These are phyloP conservation scores for Megaleporinus macrocephalus DNA, from an alignment of 2,113 vertebrate species.

Conservation along the genomic window DNA sequence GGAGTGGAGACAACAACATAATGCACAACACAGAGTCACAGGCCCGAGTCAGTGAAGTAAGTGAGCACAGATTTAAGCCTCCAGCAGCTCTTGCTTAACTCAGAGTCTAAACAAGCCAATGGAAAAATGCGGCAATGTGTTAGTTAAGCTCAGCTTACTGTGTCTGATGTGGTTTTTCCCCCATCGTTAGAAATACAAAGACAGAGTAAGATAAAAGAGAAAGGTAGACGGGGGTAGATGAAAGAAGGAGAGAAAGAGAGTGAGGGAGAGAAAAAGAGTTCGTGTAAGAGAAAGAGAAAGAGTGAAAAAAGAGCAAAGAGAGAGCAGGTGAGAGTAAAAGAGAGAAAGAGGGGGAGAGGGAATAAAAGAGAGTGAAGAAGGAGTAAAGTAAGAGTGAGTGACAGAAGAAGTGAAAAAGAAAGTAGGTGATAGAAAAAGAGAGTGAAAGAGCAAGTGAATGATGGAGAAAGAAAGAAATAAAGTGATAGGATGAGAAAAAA, in stretches of 20 bases:
- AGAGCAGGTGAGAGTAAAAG: too few species aligned
- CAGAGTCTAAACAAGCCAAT: background rate
- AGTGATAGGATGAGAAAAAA: too few species aligned
- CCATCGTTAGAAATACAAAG: constrained; percentile 11
- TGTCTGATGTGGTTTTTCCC: constrained; percentile 3
- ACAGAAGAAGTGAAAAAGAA: background rate
- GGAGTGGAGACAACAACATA: background rate
- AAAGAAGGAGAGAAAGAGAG: too few species aligned
- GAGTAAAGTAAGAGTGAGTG: background rate
- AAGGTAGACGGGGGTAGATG: background rate
- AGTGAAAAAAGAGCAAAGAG: too few species aligned
- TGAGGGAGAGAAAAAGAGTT: too few species aligned
- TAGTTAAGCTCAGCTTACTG: constrained; percentile 13
- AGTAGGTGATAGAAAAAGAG: too few species aligned
- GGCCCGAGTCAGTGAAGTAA: background rate
- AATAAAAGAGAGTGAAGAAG: background rate
- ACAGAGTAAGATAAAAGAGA: background rate
- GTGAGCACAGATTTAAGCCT: background rate
- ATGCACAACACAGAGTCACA: constrained; percentile 11
- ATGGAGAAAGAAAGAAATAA: too few species aligned
- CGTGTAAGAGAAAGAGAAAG: too few species aligned
- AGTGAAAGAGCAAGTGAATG: too few species aligned
- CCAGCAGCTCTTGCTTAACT: constrained; percentile 1
- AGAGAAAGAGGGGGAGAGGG: too few species aligned
- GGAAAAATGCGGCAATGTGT: background rate